These are phyloP conservation scores for Hyperoplus lanceolatus DNA, from an alignment of 2,797 vertebrate genomes.

Conservation along the genomic window DNA sequence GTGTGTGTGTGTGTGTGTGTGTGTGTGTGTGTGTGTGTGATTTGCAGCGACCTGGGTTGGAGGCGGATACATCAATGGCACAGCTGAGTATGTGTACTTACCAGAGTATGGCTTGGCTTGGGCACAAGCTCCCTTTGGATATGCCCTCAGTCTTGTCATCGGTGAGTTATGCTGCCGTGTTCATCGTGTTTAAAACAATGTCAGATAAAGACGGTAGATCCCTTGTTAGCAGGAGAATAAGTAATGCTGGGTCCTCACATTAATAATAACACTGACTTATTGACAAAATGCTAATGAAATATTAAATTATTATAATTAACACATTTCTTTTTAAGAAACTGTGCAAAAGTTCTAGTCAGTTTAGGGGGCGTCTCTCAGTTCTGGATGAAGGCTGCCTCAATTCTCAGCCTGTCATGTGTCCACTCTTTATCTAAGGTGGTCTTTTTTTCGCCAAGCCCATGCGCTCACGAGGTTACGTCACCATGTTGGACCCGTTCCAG, in stretches of 20 bases:
- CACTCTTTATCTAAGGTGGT: constrained; percentile 86
- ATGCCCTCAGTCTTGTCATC: constrained; percentile 94
- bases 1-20: too few species aligned
- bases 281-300: background rate
- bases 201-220: background rate
- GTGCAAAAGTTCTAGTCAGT: background rate
- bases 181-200: background rate
- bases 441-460: constrained; percentile 99
- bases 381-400: background rate
- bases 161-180: constrained; percentile 81
- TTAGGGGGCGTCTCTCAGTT: background rate
- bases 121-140: constrained; percentile 98
- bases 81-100: constrained; percentile 96
- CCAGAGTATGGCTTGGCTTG: constrained; percentile 93
- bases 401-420: background rate
- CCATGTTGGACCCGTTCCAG: constrained; percentile 98
- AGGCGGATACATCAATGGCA: constrained; percentile 98
- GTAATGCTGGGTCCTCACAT: background rate
- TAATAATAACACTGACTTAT: background rate
- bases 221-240: background rate
- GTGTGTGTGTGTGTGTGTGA: constrained; percentile 14
- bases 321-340: background rate
- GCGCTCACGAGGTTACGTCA: constrained; percentile 96
- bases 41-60: constrained; percentile 97
- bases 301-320: background rate